Base-by-base conservation (phyloP, 2,888 invertebrate species). In the Orchestes rusci region DNA sequence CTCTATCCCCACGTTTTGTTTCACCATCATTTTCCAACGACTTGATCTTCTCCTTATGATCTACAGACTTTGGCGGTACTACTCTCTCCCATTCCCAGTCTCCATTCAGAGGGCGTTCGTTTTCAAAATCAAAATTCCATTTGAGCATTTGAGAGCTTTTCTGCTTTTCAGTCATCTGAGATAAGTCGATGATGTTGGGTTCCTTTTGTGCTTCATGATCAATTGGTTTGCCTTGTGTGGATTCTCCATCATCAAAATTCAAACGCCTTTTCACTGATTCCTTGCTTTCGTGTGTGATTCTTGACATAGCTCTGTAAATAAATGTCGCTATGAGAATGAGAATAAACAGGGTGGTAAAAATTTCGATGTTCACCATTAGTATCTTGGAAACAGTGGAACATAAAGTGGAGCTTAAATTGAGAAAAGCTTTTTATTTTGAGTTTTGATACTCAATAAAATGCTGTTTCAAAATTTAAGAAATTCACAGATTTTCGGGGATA, bases 91-190 rank as follows among this genome's bases (percentile, higher is more conserved):
- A 79, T 43, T 69, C 63, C 54, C 70, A 75, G 4, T 59, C 61
- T 1, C 77, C 77, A 1, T 65, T 60, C 28, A 70, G 51, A 1
- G 72, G 72, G 28, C 62, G 55, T 46, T 74, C 78, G 1, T 71
- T 72, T 44, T 63, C 64, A 40, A 77, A 74, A 59, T 79, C 77
- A 35, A 76, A 79, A 54, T 77, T 76, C 71, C 73, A 79, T 48
- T 68, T 70, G 12, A 61, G 55, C 20, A 58, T 67, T 7, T 69
- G 70, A n/a, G n/a, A n/a, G n/a, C 54, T 68, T 45, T 10, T n/a
- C 15, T 12, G 18, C 30, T 19, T 23, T 23, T 23, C 27, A 8
- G 27, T 8, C 27, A 23, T 23, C 5, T 8, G 8, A 23, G 27
- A 23, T 23, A 8, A 7, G 27, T 23, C 27, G 27, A 10, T 23